phyloP scores from a whole-genome alignment of 2,888 invertebrate species.

The Pomacea canaliculata region DNA sequence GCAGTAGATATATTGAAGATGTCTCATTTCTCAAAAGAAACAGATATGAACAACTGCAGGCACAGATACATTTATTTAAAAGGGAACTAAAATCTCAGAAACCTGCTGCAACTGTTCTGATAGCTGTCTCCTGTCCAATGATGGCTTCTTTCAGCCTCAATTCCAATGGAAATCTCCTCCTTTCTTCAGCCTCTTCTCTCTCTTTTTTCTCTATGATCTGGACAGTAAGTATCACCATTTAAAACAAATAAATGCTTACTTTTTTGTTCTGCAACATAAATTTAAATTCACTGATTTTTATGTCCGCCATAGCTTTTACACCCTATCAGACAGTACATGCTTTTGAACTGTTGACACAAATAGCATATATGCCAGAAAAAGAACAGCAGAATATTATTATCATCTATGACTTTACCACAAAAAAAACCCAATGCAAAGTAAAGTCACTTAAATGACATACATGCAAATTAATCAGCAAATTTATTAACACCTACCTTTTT shows the following conservation, averaged over 20 bases:
- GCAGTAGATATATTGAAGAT: too few species aligned
- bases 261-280: background rate
- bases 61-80: background rate
- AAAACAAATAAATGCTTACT: background rate
- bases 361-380: too few species aligned
- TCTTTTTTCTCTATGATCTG: conserved; percentile 71
- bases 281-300: too few species aligned
- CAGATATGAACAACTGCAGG: too few species aligned
- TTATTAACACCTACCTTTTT: conserved; percentile 45
- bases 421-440: background rate
- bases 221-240: background rate
- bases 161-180: conserved; percentile 85
- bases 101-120: conserved; percentile 68
- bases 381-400: too few species aligned
- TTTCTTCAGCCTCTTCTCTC: conserved; percentile 81
- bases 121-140: conserved; percentile 81
- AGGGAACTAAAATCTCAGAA: conserved; percentile 1
- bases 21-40: too few species aligned
- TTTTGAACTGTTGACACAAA: too few species aligned
- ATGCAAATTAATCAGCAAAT: too few species aligned
- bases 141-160: conserved; percentile 84
- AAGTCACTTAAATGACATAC: too few species aligned
- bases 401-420: too few species aligned
- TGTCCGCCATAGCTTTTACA: too few species aligned
- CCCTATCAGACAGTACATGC: too few species aligned